These are phyloP conservation scores for Syngnathoides biaculeatus DNA, from an alignment of 2,113 vertebrate species.

Conservation along the genomic window DNA sequence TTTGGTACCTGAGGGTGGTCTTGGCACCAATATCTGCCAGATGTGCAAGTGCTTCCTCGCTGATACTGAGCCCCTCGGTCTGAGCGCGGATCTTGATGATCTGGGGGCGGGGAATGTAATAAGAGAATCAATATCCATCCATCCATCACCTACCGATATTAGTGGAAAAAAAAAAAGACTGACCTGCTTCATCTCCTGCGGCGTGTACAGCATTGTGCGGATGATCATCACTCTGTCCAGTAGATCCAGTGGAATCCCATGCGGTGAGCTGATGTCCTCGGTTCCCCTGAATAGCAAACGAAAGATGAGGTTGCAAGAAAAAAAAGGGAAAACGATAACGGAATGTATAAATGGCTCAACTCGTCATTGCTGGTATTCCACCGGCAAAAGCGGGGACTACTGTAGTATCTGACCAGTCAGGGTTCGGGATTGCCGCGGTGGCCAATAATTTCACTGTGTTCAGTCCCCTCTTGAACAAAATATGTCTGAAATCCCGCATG, in stretches of 20 bases:
- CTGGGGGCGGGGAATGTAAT: too few relatives aligned
- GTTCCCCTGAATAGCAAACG: conserved; percentile 79
- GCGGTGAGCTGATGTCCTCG: conserved; percentile 90
- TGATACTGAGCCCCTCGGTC: conserved; percentile 90
- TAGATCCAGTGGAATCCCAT: conserved; percentile 92
- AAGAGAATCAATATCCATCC: too few relatives aligned
- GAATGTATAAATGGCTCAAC: too few relatives aligned
- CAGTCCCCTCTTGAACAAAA: too few relatives aligned
- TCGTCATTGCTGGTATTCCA: too few relatives aligned
- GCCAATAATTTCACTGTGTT: too few relatives aligned
- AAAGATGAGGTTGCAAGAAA: not conserved
- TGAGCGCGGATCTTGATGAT: conserved; percentile 97
- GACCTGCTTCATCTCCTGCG: conserved; percentile 98
- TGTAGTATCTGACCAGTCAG: too few relatives aligned
- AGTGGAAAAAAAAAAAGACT: not conserved
- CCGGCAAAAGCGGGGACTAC: too few relatives aligned
- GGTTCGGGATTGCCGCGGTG: too few relatives aligned
- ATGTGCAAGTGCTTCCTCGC: conserved; percentile 88
- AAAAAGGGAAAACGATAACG: not conserved
- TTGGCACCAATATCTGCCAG: conserved; percentile 94
- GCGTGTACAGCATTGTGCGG: conserved; percentile 92
- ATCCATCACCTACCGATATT: too few relatives aligned
- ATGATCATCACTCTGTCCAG: conserved; percentile 97
- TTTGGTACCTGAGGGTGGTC: conserved; percentile 88
- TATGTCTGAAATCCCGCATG: too few relatives aligned